Conservation (phyloP, 2,888 invertebrate genomes). For the Agrotis puta region DNA sequence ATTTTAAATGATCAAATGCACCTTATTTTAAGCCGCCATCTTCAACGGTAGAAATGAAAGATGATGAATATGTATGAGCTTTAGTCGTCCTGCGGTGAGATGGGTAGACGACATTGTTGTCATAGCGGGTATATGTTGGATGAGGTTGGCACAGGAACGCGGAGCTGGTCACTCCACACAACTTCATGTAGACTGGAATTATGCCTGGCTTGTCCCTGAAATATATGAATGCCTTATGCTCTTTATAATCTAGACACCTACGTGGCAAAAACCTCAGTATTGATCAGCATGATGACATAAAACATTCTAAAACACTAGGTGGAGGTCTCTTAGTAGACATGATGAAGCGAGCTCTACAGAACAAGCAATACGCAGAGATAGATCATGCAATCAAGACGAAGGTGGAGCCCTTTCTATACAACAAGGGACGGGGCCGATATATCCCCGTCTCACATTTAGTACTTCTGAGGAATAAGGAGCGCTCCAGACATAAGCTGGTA, state of each 20-base stretch:
- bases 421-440: constrained; percentile 97
- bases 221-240: too few species aligned
- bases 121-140: too few species aligned
- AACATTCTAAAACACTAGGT: constrained; percentile 86
- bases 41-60: too few species aligned
- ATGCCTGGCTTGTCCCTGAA: too few species aligned
- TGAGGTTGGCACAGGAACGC: too few species aligned
- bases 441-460: constrained; percentile 97
- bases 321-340: constrained; percentile 98
- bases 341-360: constrained; percentile 97
- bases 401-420: constrained; percentile 97
- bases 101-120: too few species aligned
- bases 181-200: too few species aligned
- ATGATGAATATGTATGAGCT: too few species aligned
- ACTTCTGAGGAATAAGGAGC: constrained; percentile 96
- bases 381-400: constrained; percentile 98
- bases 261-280: neutral
- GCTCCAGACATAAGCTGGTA: constrained; percentile 95
- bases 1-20: neutral
- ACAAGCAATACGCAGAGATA: constrained; percentile 97
- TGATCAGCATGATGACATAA: neutral
- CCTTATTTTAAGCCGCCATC: too few species aligned
- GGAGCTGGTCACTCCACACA: too few species aligned
- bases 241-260: too few species aligned
- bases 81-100: too few species aligned